Evolutionary conservation across 2,888 invertebrate species (phyloP), one percentile per base, ranked within the genome.

Genomic region (Phymatocera aterrima): DNA sequence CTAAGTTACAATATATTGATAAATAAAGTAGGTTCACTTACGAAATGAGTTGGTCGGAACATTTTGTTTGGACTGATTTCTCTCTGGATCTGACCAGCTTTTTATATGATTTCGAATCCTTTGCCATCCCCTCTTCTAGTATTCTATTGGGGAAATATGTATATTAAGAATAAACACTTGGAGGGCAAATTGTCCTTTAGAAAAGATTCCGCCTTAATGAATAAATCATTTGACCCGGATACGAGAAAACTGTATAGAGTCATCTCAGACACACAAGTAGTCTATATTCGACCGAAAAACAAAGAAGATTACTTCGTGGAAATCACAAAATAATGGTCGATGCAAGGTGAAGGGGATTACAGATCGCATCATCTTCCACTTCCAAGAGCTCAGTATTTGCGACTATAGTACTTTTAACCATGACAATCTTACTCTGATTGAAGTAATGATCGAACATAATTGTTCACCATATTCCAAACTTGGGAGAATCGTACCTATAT

Each of bases 11-110:
- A 46, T 15, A 28, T 28, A 15, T 57, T 28, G 57, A 28, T 15
- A 57, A 57, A 15, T 57, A 24, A 43, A 6, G 64, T n/a, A n/a
- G n/a, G n/a, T 72, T 10, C 24, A 72, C 72, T 72, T 51, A 72
- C 72, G 34, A 72, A 31, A 37, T 51, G 28, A 6, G 54, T 51
- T 37, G 72, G 72, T 72, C 72, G 72, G n/a, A 72, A 51, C 72
- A 72, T 72, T 51, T 51, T 51, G 72, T 48, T 24, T n/a, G n/a
- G 43, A 68, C 57, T 57, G 57, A 57, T 28, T 57, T 31, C 4
- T 57, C 57, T 57, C 12, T 8, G 57, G 28, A 15, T 21, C 15
- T 15, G 57, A 3, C 57, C 3, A 28, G 15, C 12, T 57, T n/a
- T 61, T 72, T 72, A 72, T 72, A 72, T 51, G 24, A 31, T 28